phyloP scores from a whole-genome alignment of 2,113 vertebrate species.

The Osmerus eperlanus region DNA sequence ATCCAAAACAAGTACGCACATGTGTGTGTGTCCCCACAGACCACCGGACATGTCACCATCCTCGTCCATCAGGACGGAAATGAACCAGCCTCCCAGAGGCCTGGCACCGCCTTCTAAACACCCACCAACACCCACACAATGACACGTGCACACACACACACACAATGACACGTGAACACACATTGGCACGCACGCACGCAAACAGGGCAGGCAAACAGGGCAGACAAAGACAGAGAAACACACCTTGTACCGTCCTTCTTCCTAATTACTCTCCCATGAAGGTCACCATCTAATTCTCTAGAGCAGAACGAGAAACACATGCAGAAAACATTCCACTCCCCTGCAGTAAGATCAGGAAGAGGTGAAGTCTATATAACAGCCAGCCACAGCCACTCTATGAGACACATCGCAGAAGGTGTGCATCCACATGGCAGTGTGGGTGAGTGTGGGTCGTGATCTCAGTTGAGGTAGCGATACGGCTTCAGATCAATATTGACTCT shows the following conservation, averaged over 20 bases:
- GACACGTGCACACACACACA: background rate
- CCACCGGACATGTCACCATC: conserved; percentile 19
- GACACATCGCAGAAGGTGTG: too few relatives aligned
- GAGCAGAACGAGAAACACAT: background rate
- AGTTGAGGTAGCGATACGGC: too few relatives aligned
- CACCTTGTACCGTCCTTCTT: background rate
- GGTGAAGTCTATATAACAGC: conserved; percentile 33
- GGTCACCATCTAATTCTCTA: conserved; percentile 1
- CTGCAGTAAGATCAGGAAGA: conserved; percentile 19
- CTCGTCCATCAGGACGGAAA: conserved; percentile 23
- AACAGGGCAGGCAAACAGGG: background rate
- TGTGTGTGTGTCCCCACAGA: conserved; percentile 28
- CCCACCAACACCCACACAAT: background rate
- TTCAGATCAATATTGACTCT: too few relatives aligned
- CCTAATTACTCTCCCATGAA: conserved; percentile 33
- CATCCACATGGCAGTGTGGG: too few relatives aligned
- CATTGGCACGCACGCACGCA: background rate
- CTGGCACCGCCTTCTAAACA: background rate
- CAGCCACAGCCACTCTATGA: background rate
- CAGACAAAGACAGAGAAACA: background rate
- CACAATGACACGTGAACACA: background rate
- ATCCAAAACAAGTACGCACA: conserved; percentile 45
- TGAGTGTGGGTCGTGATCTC: too few relatives aligned
- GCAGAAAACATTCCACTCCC: conserved; percentile 16
- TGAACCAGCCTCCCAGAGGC: conserved; percentile 27